A percentile compares a stretch with the other conserved stretches of the same genome.
Evolutionary conservation across 2,888 invertebrate genomes (phyloP).

Genomic region (Zhengitettix transpicula): DNA sequence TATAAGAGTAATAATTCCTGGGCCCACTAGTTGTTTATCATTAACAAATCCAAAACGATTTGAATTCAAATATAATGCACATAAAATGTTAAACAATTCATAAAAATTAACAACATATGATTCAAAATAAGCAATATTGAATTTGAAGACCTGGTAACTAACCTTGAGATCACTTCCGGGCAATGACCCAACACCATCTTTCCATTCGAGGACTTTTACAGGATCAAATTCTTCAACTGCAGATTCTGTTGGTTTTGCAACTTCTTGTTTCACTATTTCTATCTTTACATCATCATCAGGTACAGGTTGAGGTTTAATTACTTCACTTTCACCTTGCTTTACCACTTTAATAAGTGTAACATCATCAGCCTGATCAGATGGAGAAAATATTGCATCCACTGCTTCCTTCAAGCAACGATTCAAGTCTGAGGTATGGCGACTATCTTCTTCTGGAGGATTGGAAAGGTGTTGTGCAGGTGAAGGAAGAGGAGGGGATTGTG

Average conservation of each 20-base stretch:
- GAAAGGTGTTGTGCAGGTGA: not conserved
- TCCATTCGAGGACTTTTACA: slow-evolving; percentile 50
- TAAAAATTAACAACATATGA: no score
- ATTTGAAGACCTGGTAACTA: slow-evolving; percentile 1
- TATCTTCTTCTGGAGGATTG: not conserved
- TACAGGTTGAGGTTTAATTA: slow-evolving; percentile 20
- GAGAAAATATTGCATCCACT: slow-evolving; percentile 9
- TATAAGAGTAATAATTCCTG: no score
- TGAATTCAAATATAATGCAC: no score
- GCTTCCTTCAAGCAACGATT: slow-evolving; percentile 12
- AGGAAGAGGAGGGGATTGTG: no score
- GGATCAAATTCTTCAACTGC: slow-evolving; percentile 24
- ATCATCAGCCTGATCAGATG: not conserved
- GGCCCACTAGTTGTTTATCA: no score
- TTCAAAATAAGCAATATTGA: no score
- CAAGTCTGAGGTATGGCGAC: slow-evolving; percentile 5
- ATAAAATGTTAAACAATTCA: no score
- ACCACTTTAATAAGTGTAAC: slow-evolving; percentile 22
- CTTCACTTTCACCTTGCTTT: slow-evolving; percentile 3
- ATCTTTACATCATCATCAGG: slow-evolving; percentile 25
- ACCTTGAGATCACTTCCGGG: slow-evolving; percentile 41
- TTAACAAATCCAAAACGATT: no score
- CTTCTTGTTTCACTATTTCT: slow-evolving; percentile 21
- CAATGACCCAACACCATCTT: slow-evolving; percentile 48
- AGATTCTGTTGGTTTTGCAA: not conserved